phyloP scores from a whole-genome alignment of 2,113 vertebrate species.

The Ptilonorhynchus violaceus region DNA sequence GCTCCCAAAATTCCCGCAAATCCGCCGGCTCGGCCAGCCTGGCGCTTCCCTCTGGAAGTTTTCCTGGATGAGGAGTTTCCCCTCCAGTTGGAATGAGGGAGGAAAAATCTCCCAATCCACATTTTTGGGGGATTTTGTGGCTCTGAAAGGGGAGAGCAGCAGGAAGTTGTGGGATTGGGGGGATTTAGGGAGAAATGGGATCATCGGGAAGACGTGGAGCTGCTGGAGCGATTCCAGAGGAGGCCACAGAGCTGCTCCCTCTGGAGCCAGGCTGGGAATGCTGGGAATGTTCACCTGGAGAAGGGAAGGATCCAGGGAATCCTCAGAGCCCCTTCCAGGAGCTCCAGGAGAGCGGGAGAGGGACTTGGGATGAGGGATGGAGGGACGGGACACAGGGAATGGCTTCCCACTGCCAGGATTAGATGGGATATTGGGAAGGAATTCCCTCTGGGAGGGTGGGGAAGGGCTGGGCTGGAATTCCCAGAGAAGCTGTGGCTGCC shows the following conservation, averaged over 20 bases:
- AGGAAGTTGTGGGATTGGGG: accelerated
- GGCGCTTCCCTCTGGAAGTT: accelerated
- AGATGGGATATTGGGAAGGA: background rate
- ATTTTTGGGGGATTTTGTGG: background rate
- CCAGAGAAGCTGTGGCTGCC: background rate
- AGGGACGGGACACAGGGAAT: background rate
- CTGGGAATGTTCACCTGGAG: background rate
- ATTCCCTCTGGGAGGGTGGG: accelerated
- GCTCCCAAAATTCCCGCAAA: background rate
- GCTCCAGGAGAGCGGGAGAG: background rate
- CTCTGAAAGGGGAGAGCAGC: background rate
- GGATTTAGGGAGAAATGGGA: background rate
- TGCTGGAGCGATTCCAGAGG: background rate
- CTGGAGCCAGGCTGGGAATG: background rate
- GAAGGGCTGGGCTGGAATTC: background rate
- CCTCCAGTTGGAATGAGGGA: accelerated
- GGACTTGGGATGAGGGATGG: background rate
- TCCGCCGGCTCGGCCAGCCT: background rate
- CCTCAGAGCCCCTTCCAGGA: background rate
- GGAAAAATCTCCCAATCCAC: background rate
- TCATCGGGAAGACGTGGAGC: accelerated
- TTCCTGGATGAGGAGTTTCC: background rate
- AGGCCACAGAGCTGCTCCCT: accelerated
- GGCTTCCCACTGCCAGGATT: background rate
- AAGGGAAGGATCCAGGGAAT: background rate